Evolutionary conservation across 2,797 vertebrate species (phyloP).

Genomic region (Cuniculus paca): DNA sequence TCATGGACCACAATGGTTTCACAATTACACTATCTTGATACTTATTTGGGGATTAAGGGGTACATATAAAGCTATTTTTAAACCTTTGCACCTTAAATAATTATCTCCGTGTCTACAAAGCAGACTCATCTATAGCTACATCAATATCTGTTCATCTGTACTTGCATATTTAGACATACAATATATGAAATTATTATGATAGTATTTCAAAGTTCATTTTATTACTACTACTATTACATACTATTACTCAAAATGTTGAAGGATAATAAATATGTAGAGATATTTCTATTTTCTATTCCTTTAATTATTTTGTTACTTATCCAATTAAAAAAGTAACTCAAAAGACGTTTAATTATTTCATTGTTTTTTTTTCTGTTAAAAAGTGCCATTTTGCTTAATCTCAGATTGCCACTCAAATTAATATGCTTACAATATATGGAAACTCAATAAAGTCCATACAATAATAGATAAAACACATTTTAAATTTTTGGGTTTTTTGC

Average conservation of each 20-base stretch:
- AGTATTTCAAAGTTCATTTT: background rate
- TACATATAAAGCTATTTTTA: background rate
- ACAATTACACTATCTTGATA: background rate
- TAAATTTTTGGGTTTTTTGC: background rate
- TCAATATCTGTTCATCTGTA: background rate
- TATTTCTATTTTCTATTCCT: background rate
- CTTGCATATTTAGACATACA: background rate
- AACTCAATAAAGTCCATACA: background rate
- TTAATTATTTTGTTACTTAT: background rate
- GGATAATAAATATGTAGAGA: background rate
- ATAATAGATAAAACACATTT: background rate
- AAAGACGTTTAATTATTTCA: background rate
- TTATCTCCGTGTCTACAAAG: background rate
- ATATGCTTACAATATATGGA: background rate
- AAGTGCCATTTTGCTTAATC: background rate
- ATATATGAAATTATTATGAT: background rate
- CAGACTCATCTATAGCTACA: background rate
- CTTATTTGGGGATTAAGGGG: background rate
- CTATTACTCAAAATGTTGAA: background rate
- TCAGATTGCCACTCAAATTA: background rate
- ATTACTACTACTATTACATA: too few relatives aligned
- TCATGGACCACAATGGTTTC: conserved; percentile 15
- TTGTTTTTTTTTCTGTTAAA: background rate
- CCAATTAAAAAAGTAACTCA: background rate
- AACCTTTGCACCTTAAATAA: background rate